A percentile compares a stretch with the other conserved stretches of the same genome.
phyloP scores from a whole-genome alignment of 2,113 vertebrate genomes.

The Menura novaehollandiae region DNA sequence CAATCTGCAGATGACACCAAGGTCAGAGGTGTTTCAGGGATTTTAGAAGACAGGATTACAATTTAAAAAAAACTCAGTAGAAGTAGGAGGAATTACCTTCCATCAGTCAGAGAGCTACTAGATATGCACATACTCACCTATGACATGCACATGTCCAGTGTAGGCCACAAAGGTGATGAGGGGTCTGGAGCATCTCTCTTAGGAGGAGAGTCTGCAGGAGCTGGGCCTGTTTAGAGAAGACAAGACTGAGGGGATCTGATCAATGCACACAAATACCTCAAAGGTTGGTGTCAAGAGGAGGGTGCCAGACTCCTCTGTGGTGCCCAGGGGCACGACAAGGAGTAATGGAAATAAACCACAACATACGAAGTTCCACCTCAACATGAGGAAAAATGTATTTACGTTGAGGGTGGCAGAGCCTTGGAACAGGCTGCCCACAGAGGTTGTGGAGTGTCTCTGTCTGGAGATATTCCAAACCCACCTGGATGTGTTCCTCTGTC shows the following conservation, averaged over 20 bases:
- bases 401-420: neutral
- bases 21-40: neutral
- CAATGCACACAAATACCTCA: neutral
- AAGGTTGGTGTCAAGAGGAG: neutral
- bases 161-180: neutral
- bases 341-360: neutral
- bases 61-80: neutral
- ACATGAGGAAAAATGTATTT: neutral
- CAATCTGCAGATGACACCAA: neutral
- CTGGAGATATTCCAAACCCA: neutral
- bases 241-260: neutral
- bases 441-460: neutral
- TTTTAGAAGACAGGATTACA: neutral
- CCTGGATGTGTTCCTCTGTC: neutral
- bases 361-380: neutral
- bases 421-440: neutral
- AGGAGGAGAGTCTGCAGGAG: neutral
- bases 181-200: neutral
- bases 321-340: neutral
- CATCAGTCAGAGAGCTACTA: neutral
- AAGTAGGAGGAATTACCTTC: neutral
- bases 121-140: rapidly evolving
- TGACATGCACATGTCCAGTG: neutral
- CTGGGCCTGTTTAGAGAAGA: neutral
- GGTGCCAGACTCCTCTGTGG: neutral